Percentiles rank a stretch among this genome's conserved stretches.
Conservation (phyloP, 2,888 invertebrate species). For the Anodontia alba region DNA sequence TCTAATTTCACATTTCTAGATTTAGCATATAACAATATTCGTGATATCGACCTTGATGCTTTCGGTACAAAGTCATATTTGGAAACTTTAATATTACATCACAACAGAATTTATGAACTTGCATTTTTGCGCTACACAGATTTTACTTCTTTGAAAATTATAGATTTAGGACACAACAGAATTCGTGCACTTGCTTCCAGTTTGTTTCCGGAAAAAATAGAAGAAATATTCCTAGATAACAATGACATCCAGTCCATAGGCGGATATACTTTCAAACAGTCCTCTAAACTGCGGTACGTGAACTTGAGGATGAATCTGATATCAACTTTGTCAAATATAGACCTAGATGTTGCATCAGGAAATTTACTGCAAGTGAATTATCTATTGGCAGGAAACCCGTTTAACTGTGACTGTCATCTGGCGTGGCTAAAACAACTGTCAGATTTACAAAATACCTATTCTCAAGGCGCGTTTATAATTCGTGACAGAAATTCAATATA, state of each 20-base stretch:
- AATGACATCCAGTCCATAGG: neutral
- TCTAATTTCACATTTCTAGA: neutral
- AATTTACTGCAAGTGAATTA: slow-evolving; percentile 11
- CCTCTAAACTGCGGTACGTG: neutral
- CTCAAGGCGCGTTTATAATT: neutral
- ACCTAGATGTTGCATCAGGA: neutral
- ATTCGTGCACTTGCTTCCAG: neutral
- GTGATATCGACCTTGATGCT: neutral
- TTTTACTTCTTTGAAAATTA: neutral
- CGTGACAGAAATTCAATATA: neutral
- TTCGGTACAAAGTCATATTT: neutral
- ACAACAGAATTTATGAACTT: neutral
- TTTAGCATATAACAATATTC: slow-evolving; percentile 1
- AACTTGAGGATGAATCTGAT: neutral
- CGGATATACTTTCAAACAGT: neutral
- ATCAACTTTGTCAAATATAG: neutral
- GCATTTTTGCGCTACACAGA: neutral
- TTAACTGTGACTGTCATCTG: neutral
- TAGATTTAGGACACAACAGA: neutral
- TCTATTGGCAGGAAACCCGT: neutral
- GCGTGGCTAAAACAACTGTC: neutral
- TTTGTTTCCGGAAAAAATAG: neutral
- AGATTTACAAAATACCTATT: neutral
- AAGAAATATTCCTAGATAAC: slow-evolving; percentile 1
- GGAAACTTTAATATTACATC: neutral